Conservation (phyloP, 2,888 invertebrate genomes). For the Melitaea athalia region DNA sequence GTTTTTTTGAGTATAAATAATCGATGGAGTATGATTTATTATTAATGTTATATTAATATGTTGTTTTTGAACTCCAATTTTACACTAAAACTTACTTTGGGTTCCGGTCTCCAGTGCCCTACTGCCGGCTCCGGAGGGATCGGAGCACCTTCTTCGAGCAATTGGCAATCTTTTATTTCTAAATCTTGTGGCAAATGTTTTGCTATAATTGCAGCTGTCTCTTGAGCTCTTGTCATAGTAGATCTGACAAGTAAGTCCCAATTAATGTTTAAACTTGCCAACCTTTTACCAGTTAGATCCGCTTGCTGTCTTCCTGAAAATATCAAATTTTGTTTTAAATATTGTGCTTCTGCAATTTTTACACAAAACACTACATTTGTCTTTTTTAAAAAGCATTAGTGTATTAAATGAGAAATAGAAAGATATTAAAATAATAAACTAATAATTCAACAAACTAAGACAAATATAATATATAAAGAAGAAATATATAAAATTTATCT, state of each 20-base stretch:
- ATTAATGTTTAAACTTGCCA: conserved; percentile 89
- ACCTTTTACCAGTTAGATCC: conserved; percentile 89
- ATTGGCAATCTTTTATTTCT: conserved; percentile 84
- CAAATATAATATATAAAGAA: no score
- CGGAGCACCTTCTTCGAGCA: conserved; percentile 96
- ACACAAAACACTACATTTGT: background rate
- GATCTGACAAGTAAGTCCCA: conserved; percentile 92
- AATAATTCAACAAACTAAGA: no score
- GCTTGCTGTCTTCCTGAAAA: conserved; percentile 92
- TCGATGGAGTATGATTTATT: no score
- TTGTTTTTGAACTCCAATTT: background rate
- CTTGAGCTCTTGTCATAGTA: conserved; percentile 96
- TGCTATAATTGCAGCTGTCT: conserved; percentile 93
- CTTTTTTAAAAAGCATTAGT: background rate
- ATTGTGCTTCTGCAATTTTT: background rate
- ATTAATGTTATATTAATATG: no score
- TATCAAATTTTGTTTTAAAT: background rate
- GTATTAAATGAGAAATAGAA: no score
- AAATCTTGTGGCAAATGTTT: conserved; percentile 84
- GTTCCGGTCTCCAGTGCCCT: conserved; percentile 93
- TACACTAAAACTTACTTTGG: conserved; percentile 62
- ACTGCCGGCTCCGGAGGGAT: conserved; percentile 96
- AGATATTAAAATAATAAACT: no score
- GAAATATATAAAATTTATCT: no score
- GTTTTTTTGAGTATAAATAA: no score